Evolutionary conservation across 1,140 invertebrate genomes (phyloP).

Genomic region (Diabrotica virgifera): DNA sequence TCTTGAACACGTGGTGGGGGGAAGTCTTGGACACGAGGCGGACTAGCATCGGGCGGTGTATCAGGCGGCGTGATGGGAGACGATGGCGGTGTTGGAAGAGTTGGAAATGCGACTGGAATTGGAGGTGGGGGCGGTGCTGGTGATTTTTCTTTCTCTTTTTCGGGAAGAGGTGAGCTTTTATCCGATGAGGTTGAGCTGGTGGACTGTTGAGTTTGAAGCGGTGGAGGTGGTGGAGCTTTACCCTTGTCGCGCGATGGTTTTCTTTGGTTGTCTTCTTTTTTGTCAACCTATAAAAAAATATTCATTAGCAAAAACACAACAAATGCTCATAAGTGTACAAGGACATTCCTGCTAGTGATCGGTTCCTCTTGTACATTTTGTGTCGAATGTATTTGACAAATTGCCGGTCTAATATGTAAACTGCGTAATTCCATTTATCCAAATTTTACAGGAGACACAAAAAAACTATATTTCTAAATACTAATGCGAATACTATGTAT

Average conservation of each 20-base stretch:
- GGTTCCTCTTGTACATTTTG: too few species aligned
- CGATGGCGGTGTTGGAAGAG: constrained; percentile 52
- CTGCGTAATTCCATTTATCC: too few species aligned
- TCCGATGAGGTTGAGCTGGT: constrained; percentile 43
- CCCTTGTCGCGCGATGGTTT: constrained; percentile 59
- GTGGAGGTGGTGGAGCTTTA: constrained; percentile 60
- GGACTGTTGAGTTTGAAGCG: constrained; percentile 27
- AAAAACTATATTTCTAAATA: too few species aligned
- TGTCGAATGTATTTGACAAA: too few species aligned
- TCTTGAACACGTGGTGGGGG: constrained; percentile 5
- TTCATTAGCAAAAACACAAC: neutral
- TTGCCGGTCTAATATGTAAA: too few species aligned
- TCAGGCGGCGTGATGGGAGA: constrained; percentile 47
- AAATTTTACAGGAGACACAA: too few species aligned
- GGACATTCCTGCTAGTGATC: too few species aligned
- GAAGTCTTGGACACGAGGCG: constrained; percentile 15
- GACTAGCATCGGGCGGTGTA: constrained; percentile 29
- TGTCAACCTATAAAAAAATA: constrained; percentile 49
- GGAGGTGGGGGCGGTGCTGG: constrained; percentile 53
- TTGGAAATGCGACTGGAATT: constrained; percentile 24
- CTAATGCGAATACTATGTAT: too few species aligned
- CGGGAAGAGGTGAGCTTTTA: neutral
- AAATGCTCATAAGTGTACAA: too few species aligned
- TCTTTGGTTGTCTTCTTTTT: constrained; percentile 51
- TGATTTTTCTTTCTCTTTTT: constrained; percentile 51